Evolutionary conservation across 2,113 vertebrate genomes (phyloP).

Genomic region (Propithecus coquereli): DNA sequence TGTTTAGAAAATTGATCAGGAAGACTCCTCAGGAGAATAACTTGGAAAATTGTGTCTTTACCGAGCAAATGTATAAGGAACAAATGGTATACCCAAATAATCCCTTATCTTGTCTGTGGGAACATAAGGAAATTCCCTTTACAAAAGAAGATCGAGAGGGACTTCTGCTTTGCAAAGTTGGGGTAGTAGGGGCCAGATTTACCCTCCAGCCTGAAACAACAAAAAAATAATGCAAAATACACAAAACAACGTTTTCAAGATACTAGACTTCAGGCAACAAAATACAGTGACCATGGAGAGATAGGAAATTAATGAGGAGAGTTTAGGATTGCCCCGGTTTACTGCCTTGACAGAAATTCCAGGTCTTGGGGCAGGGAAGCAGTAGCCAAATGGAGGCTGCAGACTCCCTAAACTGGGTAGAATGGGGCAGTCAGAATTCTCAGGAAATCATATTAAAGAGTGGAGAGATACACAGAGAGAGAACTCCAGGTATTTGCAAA

Average conservation of each 20-base stretch:
- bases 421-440: not conserved
- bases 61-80: not conserved
- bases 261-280: not conserved
- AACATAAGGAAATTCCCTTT: not conserved
- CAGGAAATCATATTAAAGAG: not conserved
- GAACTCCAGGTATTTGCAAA: not conserved
- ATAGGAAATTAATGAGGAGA: not conserved
- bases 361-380: not conserved
- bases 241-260: not conserved
- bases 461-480: not conserved
- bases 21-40: constrained; percentile 35
- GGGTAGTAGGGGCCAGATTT: not conserved
- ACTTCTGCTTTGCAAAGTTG: not conserved
- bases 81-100: not conserved
- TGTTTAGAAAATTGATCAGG: constrained; percentile 52
- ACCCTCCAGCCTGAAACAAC: not conserved
- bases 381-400: not conserved
- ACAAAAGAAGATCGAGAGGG: not conserved
- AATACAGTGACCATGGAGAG: not conserved
- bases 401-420: not conserved
- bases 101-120: not conserved
- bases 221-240: not conserved
- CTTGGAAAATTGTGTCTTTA: constrained; percentile 36
- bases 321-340: not conserved
- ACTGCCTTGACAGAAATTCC: not conserved